A percentile compares a stretch with the other conserved stretches of the same genome.
phyloP scores from a whole-genome alignment of 92 coral and sea anemone species.

The Isaurus tuberculatus region DNA sequence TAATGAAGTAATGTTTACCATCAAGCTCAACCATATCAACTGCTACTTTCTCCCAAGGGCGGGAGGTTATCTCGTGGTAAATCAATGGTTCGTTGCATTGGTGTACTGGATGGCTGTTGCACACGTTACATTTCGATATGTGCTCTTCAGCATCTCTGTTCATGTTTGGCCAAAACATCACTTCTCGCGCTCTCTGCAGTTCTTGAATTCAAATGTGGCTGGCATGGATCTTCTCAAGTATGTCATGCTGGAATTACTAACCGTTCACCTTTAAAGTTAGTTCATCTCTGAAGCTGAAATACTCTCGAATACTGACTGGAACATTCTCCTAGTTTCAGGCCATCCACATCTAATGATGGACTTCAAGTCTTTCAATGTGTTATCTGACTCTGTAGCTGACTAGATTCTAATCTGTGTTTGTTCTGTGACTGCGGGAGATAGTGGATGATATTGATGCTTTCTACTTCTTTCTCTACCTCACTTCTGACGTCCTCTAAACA shows the following conservation, averaged over 20 bases:
- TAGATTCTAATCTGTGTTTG: neutral
- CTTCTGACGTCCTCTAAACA: no score
- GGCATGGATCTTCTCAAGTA: constrained; percentile 35
- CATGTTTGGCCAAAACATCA: constrained; percentile 38
- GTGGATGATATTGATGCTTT: no score
- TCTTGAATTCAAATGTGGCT: constrained; percentile 55
- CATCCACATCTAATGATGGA: constrained; percentile 53
- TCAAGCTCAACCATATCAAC: constrained; percentile 28
- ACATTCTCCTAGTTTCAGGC: constrained; percentile 41
- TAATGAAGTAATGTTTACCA: constrained; percentile 8
- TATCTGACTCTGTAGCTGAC: constrained; percentile 48
- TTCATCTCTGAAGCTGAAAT: constrained; percentile 19
- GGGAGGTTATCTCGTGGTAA: constrained; percentile 8
- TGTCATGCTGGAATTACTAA: neutral
- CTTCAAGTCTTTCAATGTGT: constrained; percentile 39
- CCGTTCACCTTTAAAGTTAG: constrained; percentile 24
- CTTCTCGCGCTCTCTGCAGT: constrained; percentile 33
- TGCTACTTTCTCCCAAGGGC: constrained; percentile 36
- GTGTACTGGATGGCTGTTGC: constrained; percentile 8
- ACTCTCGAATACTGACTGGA: constrained; percentile 11
- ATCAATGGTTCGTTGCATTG: constrained; percentile 40
- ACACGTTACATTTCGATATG: constrained; percentile 13
- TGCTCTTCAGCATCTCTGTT: neutral
- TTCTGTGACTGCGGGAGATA: no score
- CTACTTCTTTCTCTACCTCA: no score